phyloP scores from a whole-genome alignment of 1,140 invertebrate species.

The Habropoda laboriosa region DNA sequence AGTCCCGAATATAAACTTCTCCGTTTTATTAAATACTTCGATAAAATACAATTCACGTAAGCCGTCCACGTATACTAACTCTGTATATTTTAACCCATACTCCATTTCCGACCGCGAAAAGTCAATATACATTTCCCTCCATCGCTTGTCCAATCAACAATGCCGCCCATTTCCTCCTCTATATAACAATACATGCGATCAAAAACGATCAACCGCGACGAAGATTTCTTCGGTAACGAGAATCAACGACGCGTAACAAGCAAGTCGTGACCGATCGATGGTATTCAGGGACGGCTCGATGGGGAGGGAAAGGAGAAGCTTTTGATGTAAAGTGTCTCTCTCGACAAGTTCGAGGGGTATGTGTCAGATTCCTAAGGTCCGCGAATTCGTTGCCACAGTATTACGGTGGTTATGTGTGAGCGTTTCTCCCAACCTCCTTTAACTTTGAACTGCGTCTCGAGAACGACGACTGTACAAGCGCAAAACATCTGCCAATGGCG shows the following conservation, averaged over 20 bases:
- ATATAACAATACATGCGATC: neutral
- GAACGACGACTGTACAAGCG: neutral
- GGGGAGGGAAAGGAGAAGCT: neutral
- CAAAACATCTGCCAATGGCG: slow-evolving; percentile 27
- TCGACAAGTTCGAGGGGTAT: neutral
- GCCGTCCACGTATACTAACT: no score
- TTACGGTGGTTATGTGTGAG: slow-evolving; percentile 7
- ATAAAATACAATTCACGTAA: no score
- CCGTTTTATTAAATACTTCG: no score
- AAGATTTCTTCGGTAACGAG: neutral
- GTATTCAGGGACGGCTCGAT: neutral
- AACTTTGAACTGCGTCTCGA: slow-evolving; percentile 24
- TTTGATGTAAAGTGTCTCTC: neutral
- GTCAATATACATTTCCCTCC: no score
- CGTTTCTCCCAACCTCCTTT: slow-evolving; percentile 24
- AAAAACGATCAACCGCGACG: neutral
- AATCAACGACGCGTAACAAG: neutral
- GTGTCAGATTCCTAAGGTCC: neutral
- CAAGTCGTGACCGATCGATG: neutral
- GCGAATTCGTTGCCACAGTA: slow-evolving; percentile 23
- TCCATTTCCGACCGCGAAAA: no score
- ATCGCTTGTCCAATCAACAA: neutral
- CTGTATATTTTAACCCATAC: no score
- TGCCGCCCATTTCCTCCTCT: neutral
- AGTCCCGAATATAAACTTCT: no score